These are phyloP conservation scores for Ctenosaura bakeri DNA, from an alignment of 2,797 vertebrate genomes.

Conservation along the genomic window DNA sequence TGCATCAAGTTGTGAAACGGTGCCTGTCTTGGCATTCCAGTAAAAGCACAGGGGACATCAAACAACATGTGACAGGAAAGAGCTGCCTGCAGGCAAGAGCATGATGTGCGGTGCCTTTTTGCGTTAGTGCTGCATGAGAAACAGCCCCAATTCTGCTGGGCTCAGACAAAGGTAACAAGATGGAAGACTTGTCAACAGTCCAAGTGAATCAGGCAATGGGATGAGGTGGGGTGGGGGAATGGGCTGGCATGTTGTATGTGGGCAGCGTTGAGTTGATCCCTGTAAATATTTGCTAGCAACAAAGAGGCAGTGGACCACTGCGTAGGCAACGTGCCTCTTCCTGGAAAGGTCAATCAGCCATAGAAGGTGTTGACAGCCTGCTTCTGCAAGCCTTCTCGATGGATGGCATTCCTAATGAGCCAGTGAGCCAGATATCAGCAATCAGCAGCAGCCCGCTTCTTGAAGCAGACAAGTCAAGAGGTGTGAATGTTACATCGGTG, in stretches of 20 bases:
- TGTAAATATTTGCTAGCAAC: conserved; percentile 50
- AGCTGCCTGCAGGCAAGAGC: conserved; percentile 18
- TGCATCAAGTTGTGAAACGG: conserved; percentile 27
- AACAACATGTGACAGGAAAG: conserved; percentile 13
- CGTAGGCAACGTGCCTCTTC: conserved; percentile 30
- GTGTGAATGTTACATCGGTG: not conserved
- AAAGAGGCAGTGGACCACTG: not conserved
- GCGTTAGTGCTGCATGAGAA: conserved; percentile 54
- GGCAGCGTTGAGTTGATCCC: conserved; percentile 18
- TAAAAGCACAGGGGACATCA: not conserved
- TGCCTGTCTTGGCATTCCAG: not conserved
- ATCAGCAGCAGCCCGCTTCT: not conserved
- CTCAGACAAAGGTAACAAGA: conserved; percentile 38
- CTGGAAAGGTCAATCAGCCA: conserved; percentile 62
- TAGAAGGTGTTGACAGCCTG: conserved; percentile 50
- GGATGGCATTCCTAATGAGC: conserved; percentile 22
- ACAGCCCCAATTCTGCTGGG: conserved; percentile 9
- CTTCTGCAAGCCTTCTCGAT: conserved; percentile 6
- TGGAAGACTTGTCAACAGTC: conserved; percentile 27
- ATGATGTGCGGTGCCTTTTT: conserved; percentile 36
- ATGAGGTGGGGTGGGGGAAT: not conserved
- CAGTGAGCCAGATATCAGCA: not conserved
- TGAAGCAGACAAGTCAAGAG: accelerated
- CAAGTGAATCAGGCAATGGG: conserved; percentile 10
- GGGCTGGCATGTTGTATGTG: conserved; percentile 4